These are phyloP conservation scores for Diogma glabrata DNA, from an alignment of 2,888 invertebrate genomes.

Conservation along the genomic window DNA sequence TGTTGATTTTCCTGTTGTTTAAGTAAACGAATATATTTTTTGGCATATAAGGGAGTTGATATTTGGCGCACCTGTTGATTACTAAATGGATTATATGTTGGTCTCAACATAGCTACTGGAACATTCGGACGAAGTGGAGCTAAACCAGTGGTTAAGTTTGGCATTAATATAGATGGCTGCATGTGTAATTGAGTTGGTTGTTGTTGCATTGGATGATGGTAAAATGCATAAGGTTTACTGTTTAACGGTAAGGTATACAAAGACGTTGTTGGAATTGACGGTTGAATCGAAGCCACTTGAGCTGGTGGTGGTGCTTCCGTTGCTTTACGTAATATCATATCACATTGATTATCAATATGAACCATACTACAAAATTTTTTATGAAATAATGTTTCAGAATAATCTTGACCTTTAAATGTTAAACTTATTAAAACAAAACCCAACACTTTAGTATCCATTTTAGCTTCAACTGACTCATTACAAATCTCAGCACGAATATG, in stretches of 20 bases:
- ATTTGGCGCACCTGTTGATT: constrained; percentile 4
- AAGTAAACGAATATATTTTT: constrained; percentile 6
- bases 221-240: too few relatives aligned
- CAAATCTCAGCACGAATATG: constrained; percentile 23
- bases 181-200: constrained; percentile 5
- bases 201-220: constrained; percentile 4
- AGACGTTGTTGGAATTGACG: background rate
- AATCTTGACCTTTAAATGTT: constrained; percentile 7
- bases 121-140: background rate
- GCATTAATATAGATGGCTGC: background rate
- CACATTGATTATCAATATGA: background rate
- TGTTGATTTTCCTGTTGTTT: background rate
- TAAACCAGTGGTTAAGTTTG: background rate
- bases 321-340: background rate
- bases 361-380: background rate
- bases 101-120: background rate
- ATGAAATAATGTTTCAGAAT: constrained; percentile 3
- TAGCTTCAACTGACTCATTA: constrained; percentile 4
- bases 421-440: constrained; percentile 7
- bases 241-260: background rate
- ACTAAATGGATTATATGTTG: constrained; percentile 2
- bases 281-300: background rate
- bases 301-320: background rate
- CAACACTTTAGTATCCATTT: background rate
- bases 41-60: background rate